Base-by-base conservation (phyloP, 2,113 vertebrate species). In the Carassius auratus region DNA sequence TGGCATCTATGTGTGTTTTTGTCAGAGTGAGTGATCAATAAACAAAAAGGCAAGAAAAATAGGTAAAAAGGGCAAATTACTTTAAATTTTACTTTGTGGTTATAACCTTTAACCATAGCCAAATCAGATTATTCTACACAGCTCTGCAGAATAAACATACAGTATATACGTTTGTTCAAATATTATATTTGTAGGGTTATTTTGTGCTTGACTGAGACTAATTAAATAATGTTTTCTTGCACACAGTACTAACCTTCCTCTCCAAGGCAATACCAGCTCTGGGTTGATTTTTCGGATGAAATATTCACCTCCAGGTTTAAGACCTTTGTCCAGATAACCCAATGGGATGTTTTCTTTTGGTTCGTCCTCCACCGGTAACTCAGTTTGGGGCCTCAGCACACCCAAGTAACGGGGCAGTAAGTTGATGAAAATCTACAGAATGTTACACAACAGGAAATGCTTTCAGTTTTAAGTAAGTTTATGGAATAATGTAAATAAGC, bases 341-440 rank as follows among this genome's bases (percentile, higher is more conserved):
- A 80, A n/a, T 50, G 90, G 91, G 0, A 88, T 82, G 52, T 90
- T 91, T 45, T 91, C 89, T 6, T 64, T 86, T 0, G 92, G 89
- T 14, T 93, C 89, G 0, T 91, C 90, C 62, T 92, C 88, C 12
- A 92, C 52, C 1, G 92, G 84, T 12, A 93, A 93, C 45, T 96
- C 96, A 5, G 92, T 88, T 69, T 92, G 94, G 0, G 96, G 97
- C 42, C 96, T 94, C 57, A 86, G 92, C 92, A 97, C 93, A 84
- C 96, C 95, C 55, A 98, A 92, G 83, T 96, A 98, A 19, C 88
- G 92, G 2, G 97, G 96, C n/a, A 98, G 93, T 78, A 93, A 94
- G 86, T 96, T 91, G 86, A 98, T 97, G 73, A 97, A 98, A 17
- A 95, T 93, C 97, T 98, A 79, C 2, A 80, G 86, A 82, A 86